These are phyloP conservation scores for Myotis yumanensis DNA, from an alignment of 2,113 vertebrate species.

Conservation along the genomic window DNA sequence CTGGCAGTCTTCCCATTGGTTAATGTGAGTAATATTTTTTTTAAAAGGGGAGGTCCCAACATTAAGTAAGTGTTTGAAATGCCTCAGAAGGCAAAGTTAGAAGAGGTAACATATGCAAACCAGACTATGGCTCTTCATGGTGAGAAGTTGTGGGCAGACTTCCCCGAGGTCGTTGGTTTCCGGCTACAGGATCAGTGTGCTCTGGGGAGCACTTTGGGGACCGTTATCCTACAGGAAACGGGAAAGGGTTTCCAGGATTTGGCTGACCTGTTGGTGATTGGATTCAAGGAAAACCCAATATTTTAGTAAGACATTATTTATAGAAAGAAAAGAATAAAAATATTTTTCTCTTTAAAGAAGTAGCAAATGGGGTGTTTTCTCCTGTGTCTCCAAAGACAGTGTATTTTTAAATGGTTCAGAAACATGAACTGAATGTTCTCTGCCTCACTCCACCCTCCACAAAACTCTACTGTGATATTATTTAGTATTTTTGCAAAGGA, in stretches of 20 bases:
- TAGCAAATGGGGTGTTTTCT: not conserved
- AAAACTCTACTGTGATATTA: not conserved
- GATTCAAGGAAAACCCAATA: not conserved
- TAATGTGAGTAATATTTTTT: not conserved
- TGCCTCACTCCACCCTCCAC: not conserved
- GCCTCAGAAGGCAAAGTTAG: not conserved
- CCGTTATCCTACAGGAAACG: not conserved
- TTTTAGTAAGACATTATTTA: not conserved
- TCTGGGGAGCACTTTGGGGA: not conserved
- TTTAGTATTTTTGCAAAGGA: not conserved
- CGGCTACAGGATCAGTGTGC: not conserved
- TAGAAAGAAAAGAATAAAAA: not conserved
- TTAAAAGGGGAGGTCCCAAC: not conserved
- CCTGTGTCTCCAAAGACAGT: not conserved
- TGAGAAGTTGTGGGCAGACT: not conserved
- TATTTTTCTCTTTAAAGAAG: not conserved
- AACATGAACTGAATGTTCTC: not conserved
- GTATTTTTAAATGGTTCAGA: not conserved
- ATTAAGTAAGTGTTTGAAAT: not conserved
- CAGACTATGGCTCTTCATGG: accelerated
- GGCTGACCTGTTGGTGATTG: not conserved
- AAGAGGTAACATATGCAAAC: accelerated
- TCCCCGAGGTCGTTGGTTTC: not conserved
- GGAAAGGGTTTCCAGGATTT: not conserved
- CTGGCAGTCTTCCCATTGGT: not conserved